Base-by-base conservation (phyloP, 2,113 vertebrate genomes). In the Thryonomys swinderianus region DNA sequence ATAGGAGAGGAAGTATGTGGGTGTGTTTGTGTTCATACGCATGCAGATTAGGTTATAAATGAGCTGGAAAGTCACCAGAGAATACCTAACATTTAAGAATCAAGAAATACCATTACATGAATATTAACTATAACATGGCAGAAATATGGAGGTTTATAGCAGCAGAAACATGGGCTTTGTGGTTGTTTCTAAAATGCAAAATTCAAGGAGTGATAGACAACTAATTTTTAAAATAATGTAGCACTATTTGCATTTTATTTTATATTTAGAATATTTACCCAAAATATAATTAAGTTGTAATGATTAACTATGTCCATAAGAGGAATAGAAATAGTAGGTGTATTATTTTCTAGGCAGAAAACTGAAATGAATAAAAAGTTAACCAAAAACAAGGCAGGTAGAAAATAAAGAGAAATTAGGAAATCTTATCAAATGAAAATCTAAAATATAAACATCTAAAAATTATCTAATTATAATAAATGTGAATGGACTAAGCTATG, bases 251-350 rank as follows among this genome's bases (percentile, higher is more conserved):
- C 48, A 88, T 74, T 95, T 12, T 84, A 92, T 83, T 88, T 66
- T 66, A 55, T 66, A 90, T 59, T 90, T 88, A 45, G 37, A 78
- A 92, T 92, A 87, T 90, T 95, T 62, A 73, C 42, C 32, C 94
- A 90, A 93, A 93, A 90, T 69, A 57, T 66, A 91, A 84, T 93
- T 88, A 81, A 95, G 83, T 55, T 67, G 3, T 79, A 93, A 78
- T 51, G 85, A 89, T 76, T 78, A 89, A 82, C 5, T 25, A 67
- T 82, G 34, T 78, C 90, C 82, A 2, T 20, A 79, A 16, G 87
- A 85, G 66, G 48, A 88, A 76, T 27, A 81, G 45, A 73, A 81
- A 74, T n/a, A 30, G 40, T 69, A 5, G 32, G 13, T 69, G 2
- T 30, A 32, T 55, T 59, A 62, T 11, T 85, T 81, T 69, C 59